These are phyloP conservation scores for Sanderia malayensis DNA, from an alignment of 30 jellyfish, hydroid and myxozoan species.

Conservation along the genomic window DNA sequence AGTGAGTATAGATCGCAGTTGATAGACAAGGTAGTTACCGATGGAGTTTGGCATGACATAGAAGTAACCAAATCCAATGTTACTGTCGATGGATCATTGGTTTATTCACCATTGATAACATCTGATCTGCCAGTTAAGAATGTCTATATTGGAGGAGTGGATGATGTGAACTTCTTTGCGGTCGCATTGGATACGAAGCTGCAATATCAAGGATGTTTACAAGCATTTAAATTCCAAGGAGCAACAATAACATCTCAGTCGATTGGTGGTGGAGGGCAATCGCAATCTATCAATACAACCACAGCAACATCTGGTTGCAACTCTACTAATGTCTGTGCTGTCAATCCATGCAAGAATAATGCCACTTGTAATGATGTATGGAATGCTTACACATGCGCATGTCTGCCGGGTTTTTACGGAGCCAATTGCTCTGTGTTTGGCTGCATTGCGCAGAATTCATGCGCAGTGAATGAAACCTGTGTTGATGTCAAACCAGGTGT, in stretches of 20 bases:
- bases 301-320: conserved; percentile 43
- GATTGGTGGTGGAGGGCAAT: conserved; percentile 20
- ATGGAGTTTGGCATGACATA: conserved; percentile 55
- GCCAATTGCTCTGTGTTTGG: conserved; percentile 54
- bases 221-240: conserved; percentile 38
- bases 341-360: conserved; percentile 51
- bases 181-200: conserved; percentile 5
- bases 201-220: conserved; percentile 61
- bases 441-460: conserved; percentile 34
- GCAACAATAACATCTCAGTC: conserved; percentile 17
- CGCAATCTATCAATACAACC: conserved; percentile 19
- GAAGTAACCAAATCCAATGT: conserved; percentile 13
- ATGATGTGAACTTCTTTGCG: conserved; percentile 20
- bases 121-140: conserved; percentile 8
- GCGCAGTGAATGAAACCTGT: conserved; percentile 32
- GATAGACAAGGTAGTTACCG: conserved; percentile 9
- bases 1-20: conserved; percentile 3
- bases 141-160: conserved; percentile 53
- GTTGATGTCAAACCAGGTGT: conserved; percentile 51
- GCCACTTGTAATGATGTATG: conserved; percentile 69
- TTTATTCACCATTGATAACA: conserved; percentile 2
- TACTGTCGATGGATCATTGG: conserved; percentile 12
- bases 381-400: conserved; percentile 58
- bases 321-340: conserved; percentile 55
- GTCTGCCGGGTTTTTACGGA: conserved; percentile 66